Evolutionary conservation across 2,888 invertebrate genomes (phyloP), one percentile per base, ranked within the genome.

Genomic region (Trisateles emortualis): DNA sequence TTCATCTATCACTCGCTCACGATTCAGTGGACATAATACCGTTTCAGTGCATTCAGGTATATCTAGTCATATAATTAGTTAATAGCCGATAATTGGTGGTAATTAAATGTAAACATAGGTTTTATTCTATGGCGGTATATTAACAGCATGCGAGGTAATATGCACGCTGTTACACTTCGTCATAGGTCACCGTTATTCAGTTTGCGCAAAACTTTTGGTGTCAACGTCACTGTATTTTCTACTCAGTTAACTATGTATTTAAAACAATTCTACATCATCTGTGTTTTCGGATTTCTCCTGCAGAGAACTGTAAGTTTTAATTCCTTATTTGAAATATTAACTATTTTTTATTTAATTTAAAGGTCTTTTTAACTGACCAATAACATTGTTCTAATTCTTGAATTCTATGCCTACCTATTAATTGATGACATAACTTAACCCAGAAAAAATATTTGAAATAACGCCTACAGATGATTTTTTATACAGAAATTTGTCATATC

Each of bases 221-320:
- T 69, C 48, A 49, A 51, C 45, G 26, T 14, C 16, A 53, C 13
- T 56, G 51, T 51, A 45, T 10, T 38, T 36, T n/a, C 22, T 32
- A 46, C 38, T 40, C 29, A 11, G 32, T 54, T 17, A 44, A 58
- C 1, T 22, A 66, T 70, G 66, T 40, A 52, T 61, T 51, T 50
- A 14, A 49, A 35, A 43, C 52, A 52, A 11, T 13, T 52, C 16
- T 45, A 56, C 14, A 11, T 56, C 3, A 5, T 57, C 36, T 66
- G 30, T 50, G 39, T 52, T 35, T 33, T 38, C 0, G 30, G 32
- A 1, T 35, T 45, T 29, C 32, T 49, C 8, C 4, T 66, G 14
- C 39, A 43, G 22, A 36, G 33, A 48, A 47, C 33, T 43, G 66
- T 72, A 30, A 59, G 69, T 69, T 52, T 22, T 9, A 29, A n/a